A percentile compares a stretch with the other conserved stretches of the same genome.
Conservation (phyloP, 2,113 vertebrate genomes). For the Pantherophis guttatus region DNA sequence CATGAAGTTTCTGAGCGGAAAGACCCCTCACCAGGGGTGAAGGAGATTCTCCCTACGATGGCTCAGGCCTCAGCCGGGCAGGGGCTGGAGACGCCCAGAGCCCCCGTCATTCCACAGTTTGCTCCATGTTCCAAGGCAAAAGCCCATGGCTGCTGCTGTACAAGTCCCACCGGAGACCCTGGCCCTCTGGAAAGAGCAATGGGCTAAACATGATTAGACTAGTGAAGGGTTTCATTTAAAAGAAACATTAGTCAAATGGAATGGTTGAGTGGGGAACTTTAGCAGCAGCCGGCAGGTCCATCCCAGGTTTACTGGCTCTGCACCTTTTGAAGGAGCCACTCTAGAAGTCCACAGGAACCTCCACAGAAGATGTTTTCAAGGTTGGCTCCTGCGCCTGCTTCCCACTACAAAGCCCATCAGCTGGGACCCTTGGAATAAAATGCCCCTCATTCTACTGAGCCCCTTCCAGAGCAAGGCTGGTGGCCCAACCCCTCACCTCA, state of each 20-base stretch:
- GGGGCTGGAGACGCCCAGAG: not conserved
- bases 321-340: not conserved
- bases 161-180: not conserved
- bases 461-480: not conserved
- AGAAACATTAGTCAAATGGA: not conserved
- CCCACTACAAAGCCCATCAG: not conserved
- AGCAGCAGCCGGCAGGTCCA: not conserved
- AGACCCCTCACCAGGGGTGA: not conserved
- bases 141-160: not conserved
- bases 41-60: not conserved
- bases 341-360: not conserved
- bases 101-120: too few relatives aligned
- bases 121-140: not conserved
- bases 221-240: not conserved
- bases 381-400: not conserved
- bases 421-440: not conserved
- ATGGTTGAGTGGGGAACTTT: not conserved
- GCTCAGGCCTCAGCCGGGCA: not conserved
- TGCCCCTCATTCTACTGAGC: not conserved
- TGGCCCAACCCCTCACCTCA: not conserved
- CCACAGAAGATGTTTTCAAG: not conserved
- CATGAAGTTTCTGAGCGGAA: too few relatives aligned
- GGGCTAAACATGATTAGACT: not conserved
- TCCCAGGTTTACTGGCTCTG: not conserved
- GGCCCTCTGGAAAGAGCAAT: not conserved